Evolutionary conservation across 2,113 vertebrate species (phyloP), one percentile per base, ranked within the genome.

Genomic region (Rutilus rutilus): DNA sequence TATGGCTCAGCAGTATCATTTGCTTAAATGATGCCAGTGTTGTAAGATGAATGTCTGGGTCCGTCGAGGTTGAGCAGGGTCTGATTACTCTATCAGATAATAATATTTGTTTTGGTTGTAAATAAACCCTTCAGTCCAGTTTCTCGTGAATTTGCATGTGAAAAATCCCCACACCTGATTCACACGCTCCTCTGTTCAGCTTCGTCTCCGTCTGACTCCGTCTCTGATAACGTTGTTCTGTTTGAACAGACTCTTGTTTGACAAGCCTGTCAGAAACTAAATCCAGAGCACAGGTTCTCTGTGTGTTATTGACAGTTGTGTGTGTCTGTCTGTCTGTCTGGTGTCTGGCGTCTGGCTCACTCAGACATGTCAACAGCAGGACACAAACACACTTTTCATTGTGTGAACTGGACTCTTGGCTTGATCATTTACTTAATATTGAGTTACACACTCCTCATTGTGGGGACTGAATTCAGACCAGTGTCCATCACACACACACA

Each of bases 361-460:
- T 74, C 71, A 25, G 71, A 73, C 36, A 23, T 42, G 69, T 73
- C 69, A 73, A 33, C 69, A 42, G 19, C 36, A 73, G 69, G 73
- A 64, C 27, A 50, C 57, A 67, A 25, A 62, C 83, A 64, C 19
- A 64, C 62, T 25, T 65, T 45, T 30, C 83, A 36, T 64, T 62
- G 7, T 33, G 30, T 83, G 23, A 11, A 45, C 9, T 47, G 3
- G 42, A 50, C 23, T 75, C 73, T 47, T 47, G n/a, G 42, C n/a
- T 75, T 75, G 73, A 75, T 75, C 42, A 75, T 47, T 47, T 50
- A 75, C 73, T 75, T 75, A 75, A 47, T 75, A 75, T 47, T 50
- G 39, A 75, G 73, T 75, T 75, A 57, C 75, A 78, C 64, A 69
- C 74, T n/a, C 17, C 23, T 65, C 30, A 65, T 76, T 84, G 83